These are phyloP conservation scores for Hippocampus barbouri DNA, from an alignment of 2,113 vertebrate genomes.

Conservation along the genomic window DNA sequence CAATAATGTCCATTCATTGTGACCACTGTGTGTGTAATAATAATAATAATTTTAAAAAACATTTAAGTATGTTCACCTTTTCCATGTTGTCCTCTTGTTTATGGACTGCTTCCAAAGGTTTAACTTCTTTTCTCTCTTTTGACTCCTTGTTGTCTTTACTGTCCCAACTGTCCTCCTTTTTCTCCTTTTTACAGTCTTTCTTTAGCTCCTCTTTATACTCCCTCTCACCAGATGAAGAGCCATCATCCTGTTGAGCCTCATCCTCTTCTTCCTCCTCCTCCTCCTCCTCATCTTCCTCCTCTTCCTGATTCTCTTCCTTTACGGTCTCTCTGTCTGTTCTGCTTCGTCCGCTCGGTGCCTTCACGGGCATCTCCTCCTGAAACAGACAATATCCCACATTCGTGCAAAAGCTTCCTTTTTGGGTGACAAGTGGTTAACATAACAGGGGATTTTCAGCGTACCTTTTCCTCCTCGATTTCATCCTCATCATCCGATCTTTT, in stretches of 20 bases:
- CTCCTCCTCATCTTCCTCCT: slow-evolving; percentile 70
- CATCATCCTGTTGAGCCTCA: slow-evolving; percentile 71
- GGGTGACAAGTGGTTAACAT: neutral
- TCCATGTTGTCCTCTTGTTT: slow-evolving; percentile 79
- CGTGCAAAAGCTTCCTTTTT: neutral
- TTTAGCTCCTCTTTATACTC: slow-evolving; percentile 76
- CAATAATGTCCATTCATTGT: neutral
- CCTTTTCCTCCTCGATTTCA: slow-evolving; percentile 72
- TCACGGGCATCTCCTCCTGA: slow-evolving; percentile 78
- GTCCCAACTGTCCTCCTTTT: slow-evolving; percentile 82
- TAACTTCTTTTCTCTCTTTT: slow-evolving; percentile 84
- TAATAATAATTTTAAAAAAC: neutral
- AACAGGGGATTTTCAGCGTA: neutral
- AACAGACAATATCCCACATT: slow-evolving; percentile 20
- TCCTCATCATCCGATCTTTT: slow-evolving; percentile 88
- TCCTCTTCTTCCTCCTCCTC: slow-evolving; percentile 54
- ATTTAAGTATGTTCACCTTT: slow-evolving; percentile 70
- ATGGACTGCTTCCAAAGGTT: slow-evolving; percentile 76
- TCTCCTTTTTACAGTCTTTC: slow-evolving; percentile 84
- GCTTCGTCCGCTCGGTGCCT: slow-evolving; percentile 76
- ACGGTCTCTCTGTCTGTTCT: slow-evolving; percentile 76
- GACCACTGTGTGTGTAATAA: neutral
- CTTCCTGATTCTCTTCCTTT: slow-evolving; percentile 38
- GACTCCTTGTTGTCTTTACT: slow-evolving; percentile 82
- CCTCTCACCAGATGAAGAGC: slow-evolving; percentile 76